Evolutionary conservation across 2,888 invertebrate genomes (phyloP), one percentile per base, ranked within the genome.

Genomic region (Emmelina monodactyla): DNA sequence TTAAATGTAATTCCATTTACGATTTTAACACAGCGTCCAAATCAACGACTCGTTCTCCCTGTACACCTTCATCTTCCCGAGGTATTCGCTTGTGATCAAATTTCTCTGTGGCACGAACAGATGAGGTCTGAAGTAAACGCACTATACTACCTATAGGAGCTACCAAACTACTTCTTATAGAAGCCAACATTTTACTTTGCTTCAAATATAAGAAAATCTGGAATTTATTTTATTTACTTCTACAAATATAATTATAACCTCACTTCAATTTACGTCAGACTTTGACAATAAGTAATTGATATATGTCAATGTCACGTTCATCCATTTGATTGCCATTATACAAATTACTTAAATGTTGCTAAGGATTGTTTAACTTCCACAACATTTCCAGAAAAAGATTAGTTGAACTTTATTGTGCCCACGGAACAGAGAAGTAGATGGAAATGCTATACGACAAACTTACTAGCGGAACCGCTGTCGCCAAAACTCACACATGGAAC

Each of bases 21-120:
- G 82, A 75, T 50, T 81, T 75, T 6, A 86, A 58, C 11, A 83
- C 60, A 6, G 83, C 66, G 61, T 92, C 92, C 22, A 92, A 84
- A 57, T 89, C 88, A 19, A 88, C 55, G 1, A 84, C 68, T 54
- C 82, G 85, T 66, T 92, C 92, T 29, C 93, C 93, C 38, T 82
- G 82, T 1, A 89, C 89, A 32, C 92, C 93, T 58, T 92, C 89
- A 60, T 93, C 92, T 9, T 62, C 60, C 1, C 73, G 57, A 7
- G 80, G 78, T 38, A 80, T 71, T 32, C 70, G 57, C 44, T 75
- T 80, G 44, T 73, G 76, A 37, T 68, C 62, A 47, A 79, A 79
- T 43, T 60, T 71, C 37, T 78, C 73, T 1, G 62, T 62, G 1
- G 60, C 46, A 29, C 52, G 48, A 2, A 62, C 51, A 1, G 52